Base-by-base conservation (phyloP, 37 sponge, comb jelly and placozoan genomes). In the Corticium candelabrum region DNA sequence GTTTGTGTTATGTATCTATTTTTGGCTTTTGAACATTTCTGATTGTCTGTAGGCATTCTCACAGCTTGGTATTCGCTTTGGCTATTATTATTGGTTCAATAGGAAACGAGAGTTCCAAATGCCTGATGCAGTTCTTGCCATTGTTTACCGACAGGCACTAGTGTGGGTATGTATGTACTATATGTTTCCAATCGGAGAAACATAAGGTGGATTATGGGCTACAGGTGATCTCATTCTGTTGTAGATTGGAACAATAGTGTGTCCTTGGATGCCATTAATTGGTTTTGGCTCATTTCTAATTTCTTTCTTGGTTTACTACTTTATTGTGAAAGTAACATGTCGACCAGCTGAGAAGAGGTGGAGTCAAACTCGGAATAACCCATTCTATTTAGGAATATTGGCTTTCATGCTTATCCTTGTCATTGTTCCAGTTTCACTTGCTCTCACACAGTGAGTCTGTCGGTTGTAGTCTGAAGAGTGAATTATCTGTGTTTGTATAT, bases 41-140 rank as follows among this genome's bases (percentile, higher is more conserved):
- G 73, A 4, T 70, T 4, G 21, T 32, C 35, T 70, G 36, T 15
- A 70, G 73, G 73, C 73, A 30, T 7, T 15, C 4, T 35, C 36
- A 5, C 62, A 41, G 31, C 67, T 77, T 2, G 30, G 40, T 41
- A 33, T 77, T 34, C 67, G 62, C 30, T 43, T 41, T 4, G 62
- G 62, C 67, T 77, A 77, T 11, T 77, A 50, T 4, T 77, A 77
- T 4, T 77, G 78, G 78, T 77, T 77, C 43, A 68, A 57, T 38
- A 41, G 57, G 67, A 41, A 41, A 32, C 31, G 35, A 38, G 78
- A 62, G 62, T 41, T 77, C 27, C 62, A 43, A 27, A 41, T 77
- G n/a, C 37, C 78, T 31, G 35, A 41, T 41, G 78, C 67, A 32
- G 78, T 77, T 2, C 35, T 77, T 30, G 62, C 62, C 34, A 38